Conservation (phyloP, 2,113 vertebrate genomes). For the Theropithecus gelada region DNA sequence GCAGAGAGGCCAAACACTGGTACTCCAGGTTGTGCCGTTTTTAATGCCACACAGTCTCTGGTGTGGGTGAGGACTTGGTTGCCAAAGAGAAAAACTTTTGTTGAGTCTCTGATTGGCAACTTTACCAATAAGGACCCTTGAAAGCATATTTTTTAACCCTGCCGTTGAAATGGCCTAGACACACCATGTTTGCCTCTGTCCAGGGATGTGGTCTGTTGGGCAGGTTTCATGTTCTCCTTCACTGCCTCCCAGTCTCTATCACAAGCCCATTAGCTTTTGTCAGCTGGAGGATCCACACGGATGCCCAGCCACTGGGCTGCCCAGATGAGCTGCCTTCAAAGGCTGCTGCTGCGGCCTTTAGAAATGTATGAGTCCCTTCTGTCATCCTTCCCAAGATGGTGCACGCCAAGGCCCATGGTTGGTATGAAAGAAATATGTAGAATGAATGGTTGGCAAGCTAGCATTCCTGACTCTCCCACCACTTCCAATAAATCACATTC, state of each 20-base stretch:
- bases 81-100: background rate
- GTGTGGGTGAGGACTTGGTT: background rate
- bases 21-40: background rate
- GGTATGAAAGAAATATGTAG: background rate
- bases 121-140: background rate
- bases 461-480: rapidly evolving
- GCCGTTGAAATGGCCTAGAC: background rate
- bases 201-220: background rate
- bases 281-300: too few relatives aligned
- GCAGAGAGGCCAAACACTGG: background rate
- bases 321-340: background rate
- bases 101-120: background rate
- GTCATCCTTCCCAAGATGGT: background rate
- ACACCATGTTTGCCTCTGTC: background rate
- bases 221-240: background rate
- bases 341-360: background rate
- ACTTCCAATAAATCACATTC: too few relatives aligned
- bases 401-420: rapidly evolving
- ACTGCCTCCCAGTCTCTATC: too few relatives aligned
- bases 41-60: background rate
- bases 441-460: background rate
- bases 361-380: background rate
- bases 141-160: background rate
- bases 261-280: background rate
- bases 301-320: background rate